These are phyloP conservation scores for Amblyopsis rosae DNA, from an alignment of 2,113 vertebrate species.

Conservation along the genomic window DNA sequence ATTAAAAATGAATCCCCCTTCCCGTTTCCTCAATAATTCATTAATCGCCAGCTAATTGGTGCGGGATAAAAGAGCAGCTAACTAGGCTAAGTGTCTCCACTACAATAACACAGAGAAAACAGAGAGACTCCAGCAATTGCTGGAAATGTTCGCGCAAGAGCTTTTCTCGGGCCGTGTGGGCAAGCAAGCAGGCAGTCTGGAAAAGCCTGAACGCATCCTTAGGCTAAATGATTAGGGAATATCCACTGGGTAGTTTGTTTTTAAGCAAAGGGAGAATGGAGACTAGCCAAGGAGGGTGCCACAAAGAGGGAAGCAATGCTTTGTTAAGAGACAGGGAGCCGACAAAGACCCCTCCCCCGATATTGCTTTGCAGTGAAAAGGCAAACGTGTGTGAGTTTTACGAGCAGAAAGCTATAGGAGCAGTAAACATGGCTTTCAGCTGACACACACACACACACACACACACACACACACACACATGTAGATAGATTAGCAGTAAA, in stretches of 20 bases:
- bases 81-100: conserved; percentile 70
- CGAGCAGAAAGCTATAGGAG: conserved; percentile 74
- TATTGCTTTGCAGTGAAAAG: conserved; percentile 20
- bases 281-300: conserved; percentile 6
- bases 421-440: conserved; percentile 66
- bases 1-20: conserved; percentile 75
- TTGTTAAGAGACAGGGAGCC: too few relatives aligned
- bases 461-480: neutral
- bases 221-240: conserved; percentile 53
- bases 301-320: neutral
- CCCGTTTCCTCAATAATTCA: conserved; percentile 78
- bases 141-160: conserved; percentile 42
- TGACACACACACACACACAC: neutral
- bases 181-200: conserved; percentile 34
- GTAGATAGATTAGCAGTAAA: neutral
- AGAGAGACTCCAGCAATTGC: conserved; percentile 25
- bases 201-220: conserved; percentile 43
- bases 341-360: neutral
- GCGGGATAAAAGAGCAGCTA: conserved; percentile 72
- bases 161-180: conserved; percentile 36
- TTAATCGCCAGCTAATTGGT: conserved; percentile 80
- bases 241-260: conserved; percentile 29
- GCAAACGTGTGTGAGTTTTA: conserved; percentile 59
- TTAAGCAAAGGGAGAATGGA: conserved; percentile 9
- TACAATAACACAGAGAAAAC: conserved; percentile 36